phyloP scores from a whole-genome alignment of 2,888 invertebrate species.

The Heliconius erato region DNA sequence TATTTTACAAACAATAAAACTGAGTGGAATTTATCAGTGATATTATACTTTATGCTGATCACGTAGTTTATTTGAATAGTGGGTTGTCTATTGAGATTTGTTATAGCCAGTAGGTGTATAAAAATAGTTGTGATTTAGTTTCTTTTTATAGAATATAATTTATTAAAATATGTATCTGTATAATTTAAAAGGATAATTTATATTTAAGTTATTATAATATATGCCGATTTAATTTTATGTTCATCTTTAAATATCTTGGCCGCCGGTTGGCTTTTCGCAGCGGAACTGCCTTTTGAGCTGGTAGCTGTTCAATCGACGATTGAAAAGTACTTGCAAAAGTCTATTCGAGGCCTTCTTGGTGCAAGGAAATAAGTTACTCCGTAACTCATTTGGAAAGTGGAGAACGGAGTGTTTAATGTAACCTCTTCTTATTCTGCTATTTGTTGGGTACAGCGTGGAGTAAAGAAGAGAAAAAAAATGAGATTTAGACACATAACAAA shows the following conservation, averaged over 20 bases:
- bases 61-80: background rate
- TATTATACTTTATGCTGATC: background rate
- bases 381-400: too few species aligned
- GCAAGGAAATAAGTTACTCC: too few species aligned
- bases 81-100: background rate
- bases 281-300: too few species aligned
- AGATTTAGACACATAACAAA: too few species aligned
- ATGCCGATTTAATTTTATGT: background rate
- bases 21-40: conserved; percentile 15
- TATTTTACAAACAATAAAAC: conserved; percentile 31
- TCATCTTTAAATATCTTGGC: background rate
- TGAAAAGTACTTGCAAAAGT: background rate
- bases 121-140: background rate
- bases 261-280: background rate
- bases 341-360: too few species aligned
- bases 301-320: background rate
- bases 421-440: too few species aligned
- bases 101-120: background rate
- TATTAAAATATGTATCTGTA: background rate
- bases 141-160: background rate
- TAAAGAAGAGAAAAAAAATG: too few species aligned
- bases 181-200: too few species aligned
- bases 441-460: too few species aligned
- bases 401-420: too few species aligned
- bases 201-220: background rate